These are phyloP conservation scores for Antheraea mylitta DNA, from an alignment of 1,140 invertebrate species.

Conservation along the genomic window DNA sequence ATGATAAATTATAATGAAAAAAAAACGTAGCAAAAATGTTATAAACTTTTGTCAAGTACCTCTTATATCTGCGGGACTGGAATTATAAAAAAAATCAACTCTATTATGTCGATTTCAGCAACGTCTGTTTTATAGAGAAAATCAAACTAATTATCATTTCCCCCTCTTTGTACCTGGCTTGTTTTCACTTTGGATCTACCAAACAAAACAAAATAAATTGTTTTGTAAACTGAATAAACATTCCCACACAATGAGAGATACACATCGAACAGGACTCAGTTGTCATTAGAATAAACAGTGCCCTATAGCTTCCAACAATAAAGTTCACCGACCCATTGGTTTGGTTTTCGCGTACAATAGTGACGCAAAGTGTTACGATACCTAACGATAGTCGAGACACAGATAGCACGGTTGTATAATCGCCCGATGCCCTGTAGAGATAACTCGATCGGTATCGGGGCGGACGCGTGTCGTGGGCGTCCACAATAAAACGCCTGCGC, in stretches of 20 bases:
- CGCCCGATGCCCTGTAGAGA: conserved; percentile 35
- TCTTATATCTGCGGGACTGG: too few relatives aligned
- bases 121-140: too few relatives aligned
- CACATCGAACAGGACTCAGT: neutral
- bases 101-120: too few relatives aligned
- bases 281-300: neutral
- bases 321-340: conserved; percentile 10
- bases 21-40: too few relatives aligned
- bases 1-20: too few relatives aligned
- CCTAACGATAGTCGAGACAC: conserved; percentile 30
- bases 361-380: conserved; percentile 47
- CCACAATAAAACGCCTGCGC: neutral
- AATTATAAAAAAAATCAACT: too few relatives aligned
- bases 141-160: too few relatives aligned
- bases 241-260: neutral
- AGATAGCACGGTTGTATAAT: conserved; percentile 38
- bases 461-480: conserved; percentile 32
- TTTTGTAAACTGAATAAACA: neutral
- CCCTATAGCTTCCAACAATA: neutral
- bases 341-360: conserved; percentile 21
- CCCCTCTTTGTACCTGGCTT: too few relatives aligned
- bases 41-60: too few relatives aligned
- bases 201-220: too few relatives aligned
- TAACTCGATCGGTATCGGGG: conserved; percentile 35
- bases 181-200: too few relatives aligned